Base-by-base conservation (phyloP, 2,888 invertebrate species). In the Orgyia antiqua region DNA sequence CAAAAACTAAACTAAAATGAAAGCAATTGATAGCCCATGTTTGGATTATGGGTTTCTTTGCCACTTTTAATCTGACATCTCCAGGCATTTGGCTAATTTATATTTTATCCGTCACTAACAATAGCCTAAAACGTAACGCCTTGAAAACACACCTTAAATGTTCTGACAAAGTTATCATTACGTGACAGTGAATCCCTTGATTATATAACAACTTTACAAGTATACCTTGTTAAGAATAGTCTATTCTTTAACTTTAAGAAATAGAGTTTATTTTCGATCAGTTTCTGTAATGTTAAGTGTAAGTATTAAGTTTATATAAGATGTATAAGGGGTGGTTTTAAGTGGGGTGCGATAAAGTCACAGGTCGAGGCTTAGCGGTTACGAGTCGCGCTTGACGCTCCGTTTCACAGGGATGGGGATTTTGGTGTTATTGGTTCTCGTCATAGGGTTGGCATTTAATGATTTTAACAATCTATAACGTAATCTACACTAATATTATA, bases 341-440 rank as follows among this genome's bases (percentile, higher is more conserved):
- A 51, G 52, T 51, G 52, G 52, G 59, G 56, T 42, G 53, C 50
- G 82, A 83, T 83, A 80, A 79, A 71, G 79, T 76, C 76, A 80
- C 82, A 82, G 80, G 71, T 71, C 53, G 62, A 45, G 79, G 80
- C 78, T 78, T 79, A 80, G 82, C 73, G 79, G 77, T 74, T 72
- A 73, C 70, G 68, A 68, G 69, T 76, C 68, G 67, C 77, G 79
- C 78, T 82, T 78, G 79, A 78, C 76, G 80, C 73, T 75, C 51
- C 66, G 77, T 72, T 72, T 66, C 56, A 57, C 68, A 68, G 73
- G 67, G 69, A 74, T 76, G 74, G 75, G 73, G 79, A 69, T 78
- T 77, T 74, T 56, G 63, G 57, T 62, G 63, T 65, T 66, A 70
- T 71, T 71, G 69, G 67, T 58, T 62, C 42, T 51, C 40, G 42